Conservation (phyloP, 2,888 invertebrate species). For the Dusona sp. region DNA sequence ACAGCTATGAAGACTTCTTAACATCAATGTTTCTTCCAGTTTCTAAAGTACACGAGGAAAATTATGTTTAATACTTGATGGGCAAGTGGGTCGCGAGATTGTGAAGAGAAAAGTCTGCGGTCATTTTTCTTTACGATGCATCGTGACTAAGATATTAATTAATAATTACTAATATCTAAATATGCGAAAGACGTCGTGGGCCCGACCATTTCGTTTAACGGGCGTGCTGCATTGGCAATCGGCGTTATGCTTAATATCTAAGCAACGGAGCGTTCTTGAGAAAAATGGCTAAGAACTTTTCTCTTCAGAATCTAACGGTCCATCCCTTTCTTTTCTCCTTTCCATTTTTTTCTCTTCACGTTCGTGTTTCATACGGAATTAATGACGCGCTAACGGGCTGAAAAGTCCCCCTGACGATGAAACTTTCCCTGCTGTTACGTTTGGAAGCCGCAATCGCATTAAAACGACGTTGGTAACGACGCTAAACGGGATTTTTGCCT, state of each 20-base stretch:
- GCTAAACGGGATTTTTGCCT: conserved; percentile 17
- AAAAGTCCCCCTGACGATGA: too few relatives aligned
- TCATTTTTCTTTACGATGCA: neutral
- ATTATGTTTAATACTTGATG: neutral
- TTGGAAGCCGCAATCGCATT: conserved; percentile 63
- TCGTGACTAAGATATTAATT: neutral
- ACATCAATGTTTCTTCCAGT: neutral
- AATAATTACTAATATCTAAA: neutral
- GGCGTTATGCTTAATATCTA: neutral
- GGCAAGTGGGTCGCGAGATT: neutral
- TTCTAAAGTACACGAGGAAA: neutral
- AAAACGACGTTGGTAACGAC: conserved; percentile 33
- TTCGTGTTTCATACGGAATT: neutral
- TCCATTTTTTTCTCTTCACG: neutral
- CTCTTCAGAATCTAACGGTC: neutral
- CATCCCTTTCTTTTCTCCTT: neutral
- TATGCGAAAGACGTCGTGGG: too few relatives aligned
- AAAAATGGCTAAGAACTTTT: neutral
- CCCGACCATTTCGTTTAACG: too few relatives aligned
- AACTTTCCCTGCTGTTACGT: too few relatives aligned
- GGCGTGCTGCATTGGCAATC: neutral
- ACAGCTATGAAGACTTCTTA: neutral
- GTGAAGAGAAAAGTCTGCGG: neutral
- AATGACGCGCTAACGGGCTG: neutral
- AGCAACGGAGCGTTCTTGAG: neutral